Conservation (phyloP, 2,888 invertebrate species). For the Clostera curtula region DNA sequence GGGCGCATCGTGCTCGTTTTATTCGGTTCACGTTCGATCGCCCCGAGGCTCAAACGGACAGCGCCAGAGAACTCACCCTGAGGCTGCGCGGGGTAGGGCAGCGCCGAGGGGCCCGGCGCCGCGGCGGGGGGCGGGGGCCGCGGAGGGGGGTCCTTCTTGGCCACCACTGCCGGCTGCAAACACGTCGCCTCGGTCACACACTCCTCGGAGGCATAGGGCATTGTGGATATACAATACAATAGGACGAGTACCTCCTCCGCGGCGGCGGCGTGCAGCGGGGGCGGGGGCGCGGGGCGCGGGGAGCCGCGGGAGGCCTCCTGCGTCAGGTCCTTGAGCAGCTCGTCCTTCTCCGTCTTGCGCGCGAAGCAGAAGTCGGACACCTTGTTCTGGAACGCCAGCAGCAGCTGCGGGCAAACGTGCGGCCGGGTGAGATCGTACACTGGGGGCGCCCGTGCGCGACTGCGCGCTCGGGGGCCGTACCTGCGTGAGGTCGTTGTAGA, state of each 20-base stretch:
- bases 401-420: constrained; percentile 72
- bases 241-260: constrained; percentile 20
- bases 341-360: constrained; percentile 98
- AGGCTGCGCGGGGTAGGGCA: constrained; percentile 83
- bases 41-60: background rate
- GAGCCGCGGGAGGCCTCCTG: constrained; percentile 83
- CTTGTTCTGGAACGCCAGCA: constrained; percentile 97
- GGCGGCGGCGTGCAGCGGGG: constrained; percentile 30
- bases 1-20: constrained; percentile 9
- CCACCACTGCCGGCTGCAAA: constrained; percentile 27
- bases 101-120: constrained; percentile 44
- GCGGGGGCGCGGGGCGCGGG: constrained; percentile 53
- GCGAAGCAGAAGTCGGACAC: constrained; percentile 99
- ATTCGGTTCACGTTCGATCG: background rate
- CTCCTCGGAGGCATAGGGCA: too few relatives aligned
- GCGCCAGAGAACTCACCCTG: constrained; percentile 57
- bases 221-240: too few relatives aligned
- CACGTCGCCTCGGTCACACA: too few relatives aligned
- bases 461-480: constrained; percentile 36
- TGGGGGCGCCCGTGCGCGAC: too few relatives aligned
- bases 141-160: constrained; percentile 35
- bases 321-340: constrained; percentile 94
- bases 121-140: constrained; percentile 29
- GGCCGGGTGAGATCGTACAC: too few relatives aligned
- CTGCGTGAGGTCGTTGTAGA: constrained; percentile 94